Conservation (phyloP, 2,797 vertebrate species). For the Nannoperca obscura region DNA sequence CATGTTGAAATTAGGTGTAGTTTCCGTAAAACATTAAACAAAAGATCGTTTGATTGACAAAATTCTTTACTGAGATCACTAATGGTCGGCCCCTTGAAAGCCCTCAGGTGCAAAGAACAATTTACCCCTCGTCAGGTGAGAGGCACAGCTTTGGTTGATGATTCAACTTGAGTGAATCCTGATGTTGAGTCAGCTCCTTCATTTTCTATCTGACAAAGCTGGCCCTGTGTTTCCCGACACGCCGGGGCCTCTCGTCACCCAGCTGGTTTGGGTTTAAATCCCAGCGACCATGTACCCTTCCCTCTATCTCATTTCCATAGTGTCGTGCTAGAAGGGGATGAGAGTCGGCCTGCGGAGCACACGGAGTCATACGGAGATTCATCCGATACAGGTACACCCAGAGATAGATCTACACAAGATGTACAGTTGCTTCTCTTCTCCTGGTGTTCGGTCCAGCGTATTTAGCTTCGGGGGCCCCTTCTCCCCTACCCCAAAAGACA, state of each 20-base stretch:
- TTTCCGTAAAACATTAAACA: slow-evolving; percentile 6
- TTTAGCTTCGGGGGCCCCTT: slow-evolving; percentile 68
- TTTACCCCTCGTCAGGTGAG: slow-evolving; percentile 55
- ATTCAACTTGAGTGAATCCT: slow-evolving; percentile 72
- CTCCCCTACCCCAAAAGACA: slow-evolving; percentile 68
- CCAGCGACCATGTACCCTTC: slow-evolving; percentile 50
- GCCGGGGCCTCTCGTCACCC: slow-evolving; percentile 70
- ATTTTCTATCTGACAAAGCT: slow-evolving; percentile 72
- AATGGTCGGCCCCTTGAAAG: slow-evolving; percentile 18
- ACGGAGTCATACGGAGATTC: slow-evolving; percentile 54
- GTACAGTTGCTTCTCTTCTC: slow-evolving; percentile 55
- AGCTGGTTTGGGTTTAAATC: slow-evolving; percentile 82
- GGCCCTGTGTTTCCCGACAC: slow-evolving; percentile 66
- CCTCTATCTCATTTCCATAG: slow-evolving; percentile 62
- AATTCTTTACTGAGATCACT: slow-evolving; percentile 8
- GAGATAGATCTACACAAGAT: slow-evolving; percentile 65
- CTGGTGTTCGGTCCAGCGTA: slow-evolving; percentile 64
- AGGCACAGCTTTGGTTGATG: slow-evolving; percentile 28
- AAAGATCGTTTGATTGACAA: slow-evolving; percentile 24
- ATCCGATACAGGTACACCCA: slow-evolving; percentile 70
- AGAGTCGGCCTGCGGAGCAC: slow-evolving; percentile 45
- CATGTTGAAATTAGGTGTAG: neutral
- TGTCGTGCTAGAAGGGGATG: slow-evolving; percentile 64
- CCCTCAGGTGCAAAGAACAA: slow-evolving; percentile 56
- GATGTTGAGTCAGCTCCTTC: slow-evolving; percentile 67